These are phyloP conservation scores for Coremacera marginata DNA, from an alignment of 2,888 invertebrate genomes.

Conservation along the genomic window DNA sequence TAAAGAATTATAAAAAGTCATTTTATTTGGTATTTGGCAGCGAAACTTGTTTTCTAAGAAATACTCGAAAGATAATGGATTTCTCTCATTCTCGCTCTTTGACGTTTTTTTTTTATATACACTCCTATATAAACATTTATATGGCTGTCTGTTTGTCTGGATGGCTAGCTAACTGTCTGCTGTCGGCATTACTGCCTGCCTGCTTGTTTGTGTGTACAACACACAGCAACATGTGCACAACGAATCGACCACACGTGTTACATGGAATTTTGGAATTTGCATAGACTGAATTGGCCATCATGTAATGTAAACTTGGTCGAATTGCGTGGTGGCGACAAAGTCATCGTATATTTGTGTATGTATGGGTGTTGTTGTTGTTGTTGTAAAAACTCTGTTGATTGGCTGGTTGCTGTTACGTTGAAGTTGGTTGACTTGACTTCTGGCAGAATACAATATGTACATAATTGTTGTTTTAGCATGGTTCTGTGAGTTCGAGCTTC, in stretches of 20 bases:
- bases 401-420: not conserved
- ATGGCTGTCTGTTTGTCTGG: not conserved
- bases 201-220: conserved; percentile 8
- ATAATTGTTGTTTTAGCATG: conserved; percentile 8
- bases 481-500: not conserved
- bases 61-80: not conserved
- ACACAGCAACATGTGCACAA: conserved; percentile 58
- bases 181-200: conserved; percentile 7
- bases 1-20: too few species aligned
- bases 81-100: not conserved
- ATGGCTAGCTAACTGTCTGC: not conserved
- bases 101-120: not conserved
- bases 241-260: conserved; percentile 55
- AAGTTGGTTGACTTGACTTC: not conserved
- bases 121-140: conserved; percentile 1
- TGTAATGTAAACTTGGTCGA: conserved; percentile 26
- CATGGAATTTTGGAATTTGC: conserved; percentile 37
- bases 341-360: conserved; percentile 29
- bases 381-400: conserved; percentile 7
- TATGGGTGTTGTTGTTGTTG: not conserved
- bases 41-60: not conserved
- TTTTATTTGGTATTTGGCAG: too few species aligned
- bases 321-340: not conserved
- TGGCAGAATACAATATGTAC: not conserved
- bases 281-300: conserved; percentile 20